Percentiles rank a stretch among this genome's conserved stretches.
These are phyloP conservation scores for Pithys albifrons DNA, from an alignment of 2,113 vertebrate genomes.

Conservation along the genomic window DNA sequence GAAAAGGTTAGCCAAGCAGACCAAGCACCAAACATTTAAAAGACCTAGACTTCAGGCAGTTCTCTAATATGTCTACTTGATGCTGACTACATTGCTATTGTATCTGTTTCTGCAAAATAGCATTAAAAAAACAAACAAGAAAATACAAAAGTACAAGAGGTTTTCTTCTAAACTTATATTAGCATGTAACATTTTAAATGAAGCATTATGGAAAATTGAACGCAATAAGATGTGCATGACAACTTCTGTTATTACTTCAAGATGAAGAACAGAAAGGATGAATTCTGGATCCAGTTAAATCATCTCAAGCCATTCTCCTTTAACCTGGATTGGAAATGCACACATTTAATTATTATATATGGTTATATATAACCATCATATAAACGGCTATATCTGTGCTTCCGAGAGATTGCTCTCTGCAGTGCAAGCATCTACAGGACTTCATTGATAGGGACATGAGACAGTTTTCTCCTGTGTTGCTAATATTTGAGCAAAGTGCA, in stretches of 20 bases:
- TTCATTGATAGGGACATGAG: background rate
- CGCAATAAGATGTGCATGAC: background rate
- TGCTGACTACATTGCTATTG: background rate
- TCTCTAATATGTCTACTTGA: background rate
- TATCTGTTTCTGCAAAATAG: background rate
- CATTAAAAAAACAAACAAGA: background rate
- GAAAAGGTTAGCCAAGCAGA: background rate
- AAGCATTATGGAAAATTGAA: background rate
- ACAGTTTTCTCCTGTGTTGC: background rate
- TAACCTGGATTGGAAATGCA: background rate
- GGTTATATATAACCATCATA: background rate
- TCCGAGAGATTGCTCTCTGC: background rate
- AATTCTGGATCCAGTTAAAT: background rate
- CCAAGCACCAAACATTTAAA: background rate
- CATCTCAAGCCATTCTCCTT: background rate
- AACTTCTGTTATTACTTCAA: background rate
- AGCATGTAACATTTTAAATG: background rate
- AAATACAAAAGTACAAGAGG: background rate
- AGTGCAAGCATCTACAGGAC: background rate
- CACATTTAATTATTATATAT: background rate
- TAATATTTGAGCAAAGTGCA: background rate
- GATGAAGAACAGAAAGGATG: background rate
- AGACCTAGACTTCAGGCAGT: background rate
- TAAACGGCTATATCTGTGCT: background rate
- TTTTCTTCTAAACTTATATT: background rate